Base-by-base conservation (phyloP, 2,888 invertebrate genomes). In the Caenorhabditis panamensis region DNA sequence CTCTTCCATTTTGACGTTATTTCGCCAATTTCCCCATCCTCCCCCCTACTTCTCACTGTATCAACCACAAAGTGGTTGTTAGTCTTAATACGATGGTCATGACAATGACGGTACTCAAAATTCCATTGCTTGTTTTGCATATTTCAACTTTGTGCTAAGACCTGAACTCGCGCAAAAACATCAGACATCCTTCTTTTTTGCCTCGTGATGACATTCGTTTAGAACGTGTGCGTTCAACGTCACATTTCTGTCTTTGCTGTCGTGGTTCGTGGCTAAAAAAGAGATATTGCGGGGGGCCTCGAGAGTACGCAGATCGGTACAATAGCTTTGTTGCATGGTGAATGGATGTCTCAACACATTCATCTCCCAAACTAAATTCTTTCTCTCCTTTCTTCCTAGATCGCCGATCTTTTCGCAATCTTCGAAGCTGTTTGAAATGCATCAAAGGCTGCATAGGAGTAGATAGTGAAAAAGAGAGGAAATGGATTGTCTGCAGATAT, bases 211-310 rank as follows among this genome's bases (percentile, higher is more conserved):
- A 64, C 36, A 64, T 37, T 49, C 20, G 58, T 13, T 18, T 31
- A 56, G 62, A 72, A 63, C 71, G 71, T 51, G 62, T 72, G 56
- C 63, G 63, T 72, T 72, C 71, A 63, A 72, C 71, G 72, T 73
- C 72, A 73, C 72, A 64, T 11, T 62, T 53, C 44, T 68, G n/a
- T n/a, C 31, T 61, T 24, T 68, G 36, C 22, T 28, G 36, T 63
- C 16, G 41, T 53, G 47, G 47, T 47, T 47, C 18, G 47, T 4
- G 2, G 47, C 36, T 36, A 51, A 51, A 51, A 51, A 24, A 22
- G 26, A 49, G 51, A 51, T 51, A 51, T 22, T 13, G 51, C 22
- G 24, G 22, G 22, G 26, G 16, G 5, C 24, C 13, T 24, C 9
- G 2, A 24, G 51, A 51, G 51, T 51, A 51, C 51, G 51, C 24